phyloP scores from a whole-genome alignment of 2,888 invertebrate species.

The Heliconius charithonia region DNA sequence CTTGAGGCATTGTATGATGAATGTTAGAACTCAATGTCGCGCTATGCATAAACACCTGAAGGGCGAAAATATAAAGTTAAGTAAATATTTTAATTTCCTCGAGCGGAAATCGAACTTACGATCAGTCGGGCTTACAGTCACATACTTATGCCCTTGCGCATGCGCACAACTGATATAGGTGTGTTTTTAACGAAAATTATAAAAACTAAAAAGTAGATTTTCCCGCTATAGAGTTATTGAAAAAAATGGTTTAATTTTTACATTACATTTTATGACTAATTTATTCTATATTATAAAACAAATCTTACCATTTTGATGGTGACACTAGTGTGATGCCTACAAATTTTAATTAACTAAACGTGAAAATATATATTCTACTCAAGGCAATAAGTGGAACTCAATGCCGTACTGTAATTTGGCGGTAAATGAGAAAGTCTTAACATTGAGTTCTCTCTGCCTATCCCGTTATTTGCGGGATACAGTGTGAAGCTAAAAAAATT shows the following conservation, averaged over 20 bases:
- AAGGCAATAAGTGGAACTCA: not conserved
- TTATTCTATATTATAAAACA: too few relatives aligned
- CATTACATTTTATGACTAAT: not conserved
- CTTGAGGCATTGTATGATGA: not conserved
- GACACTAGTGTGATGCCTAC: not conserved
- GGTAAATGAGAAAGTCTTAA: not conserved
- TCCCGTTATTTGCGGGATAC: not conserved
- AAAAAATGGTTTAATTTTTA: not conserved
- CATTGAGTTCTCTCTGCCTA: not conserved
- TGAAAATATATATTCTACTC: not conserved
- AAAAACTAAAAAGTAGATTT: too few relatives aligned
- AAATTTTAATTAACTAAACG: not conserved
- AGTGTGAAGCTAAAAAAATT: not conserved
- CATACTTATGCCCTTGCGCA: not conserved
- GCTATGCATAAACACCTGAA: not conserved
- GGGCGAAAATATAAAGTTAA: not conserved
- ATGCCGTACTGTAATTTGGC: not conserved
- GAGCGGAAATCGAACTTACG: not conserved
- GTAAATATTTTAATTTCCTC: not conserved
- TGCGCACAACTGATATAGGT: not conserved
- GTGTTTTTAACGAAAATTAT: too few relatives aligned
- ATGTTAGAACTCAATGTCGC: not conserved
- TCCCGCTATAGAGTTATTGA: too few relatives aligned
- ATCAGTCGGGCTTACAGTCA: not conserved
- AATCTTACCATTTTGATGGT: not conserved